A percentile compares a stretch with the other conserved stretches of the same genome.
Evolutionary conservation across 2,113 vertebrate species (phyloP).

Genomic region (Callopanchax toddi): DNA sequence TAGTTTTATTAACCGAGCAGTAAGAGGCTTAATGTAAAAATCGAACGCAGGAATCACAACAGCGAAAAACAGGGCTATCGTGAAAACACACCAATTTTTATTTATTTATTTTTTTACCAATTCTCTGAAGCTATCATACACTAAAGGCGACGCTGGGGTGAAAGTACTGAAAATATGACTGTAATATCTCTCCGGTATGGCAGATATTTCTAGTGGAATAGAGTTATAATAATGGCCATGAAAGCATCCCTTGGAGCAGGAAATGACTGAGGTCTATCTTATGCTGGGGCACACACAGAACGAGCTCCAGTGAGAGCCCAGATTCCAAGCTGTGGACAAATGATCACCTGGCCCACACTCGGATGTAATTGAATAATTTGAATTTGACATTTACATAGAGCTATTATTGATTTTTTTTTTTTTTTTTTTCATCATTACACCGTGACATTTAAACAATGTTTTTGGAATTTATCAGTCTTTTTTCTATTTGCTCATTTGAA

Average conservation of each 20-base stretch:
- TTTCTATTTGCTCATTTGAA: constrained; percentile 66
- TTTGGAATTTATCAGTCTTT: constrained; percentile 73
- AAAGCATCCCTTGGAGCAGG: constrained; percentile 66
- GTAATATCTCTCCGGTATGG: constrained; percentile 62
- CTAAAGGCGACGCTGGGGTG: constrained; percentile 42
- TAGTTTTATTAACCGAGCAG: constrained; percentile 64
- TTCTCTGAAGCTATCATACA: constrained; percentile 53
- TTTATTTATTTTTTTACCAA: constrained; percentile 21
- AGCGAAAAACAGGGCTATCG: constrained; percentile 57
- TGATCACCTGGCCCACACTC: constrained; percentile 69
- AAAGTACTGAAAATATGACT: constrained; percentile 66
- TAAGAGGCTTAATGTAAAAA: constrained; percentile 58
- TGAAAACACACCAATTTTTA: constrained; percentile 35
- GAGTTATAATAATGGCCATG: constrained; percentile 68
- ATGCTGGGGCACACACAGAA: constrained; percentile 45
- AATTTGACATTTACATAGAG: constrained; percentile 82
- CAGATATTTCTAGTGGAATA: constrained; percentile 63
- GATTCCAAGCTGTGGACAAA: constrained; percentile 68
- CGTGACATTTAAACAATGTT: constrained; percentile 79
- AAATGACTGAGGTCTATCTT: constrained; percentile 66
- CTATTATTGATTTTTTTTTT: constrained; percentile 70
- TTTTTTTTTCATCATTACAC: constrained; percentile 68
- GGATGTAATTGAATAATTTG: constrained; percentile 81
- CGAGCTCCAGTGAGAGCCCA: constrained; percentile 45
- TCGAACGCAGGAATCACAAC: constrained; percentile 60